Evolutionary conservation across 2,797 vertebrate species (phyloP), one percentile per base, ranked within the genome.

Genomic region (Dendrocincla fuliginosa): DNA sequence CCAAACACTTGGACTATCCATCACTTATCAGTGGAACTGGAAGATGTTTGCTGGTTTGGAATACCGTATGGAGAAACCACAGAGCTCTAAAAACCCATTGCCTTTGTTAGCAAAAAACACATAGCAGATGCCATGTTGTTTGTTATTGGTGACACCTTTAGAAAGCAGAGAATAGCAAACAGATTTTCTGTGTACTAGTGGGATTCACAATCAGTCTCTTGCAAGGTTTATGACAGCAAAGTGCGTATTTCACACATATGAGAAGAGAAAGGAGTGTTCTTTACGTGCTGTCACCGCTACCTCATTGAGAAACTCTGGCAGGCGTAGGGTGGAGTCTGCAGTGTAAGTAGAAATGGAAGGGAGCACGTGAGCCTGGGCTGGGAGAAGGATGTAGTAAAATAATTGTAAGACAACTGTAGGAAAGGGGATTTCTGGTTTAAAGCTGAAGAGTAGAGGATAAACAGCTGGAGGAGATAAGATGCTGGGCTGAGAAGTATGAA

Each of bases 101-200:
- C n/a, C 42, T 93, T 80, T 83, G 76, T 60, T 64, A 95, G 89
- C 59, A 89, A 4, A 52, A 76, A 89, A 61, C 73, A 70, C 6
- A 1, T 33, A 92, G 88, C 93, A 96, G 95, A 95, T 96, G 95
- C 90, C 92, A 39, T 18, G 41, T 68, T 84, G 32, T 95, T 94
- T 87, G 84, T 87, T 93, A 95, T 32, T 95, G 95, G 88, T 90
- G 80, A 78, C 89, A 93, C 90, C 91, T 96, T 91, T 59, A 49
- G 82, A 89, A 95, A 94, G 88, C 81, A 95, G 71, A 60, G 33
- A 79, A 76, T n/a, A 75, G 84, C 47, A 5, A 86, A 75, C 95
- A 97, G 89, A 96, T 96, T 89, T 89, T 91, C 53, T 70, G 87
- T 86, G 93, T 81, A 18, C 64, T 84, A 68, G 70, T 32, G 78